A percentile compares a stretch with the other conserved stretches of the same genome.
Evolutionary conservation across 1,140 invertebrate species (phyloP).

Genomic region (Lordiphosa mommai): DNA sequence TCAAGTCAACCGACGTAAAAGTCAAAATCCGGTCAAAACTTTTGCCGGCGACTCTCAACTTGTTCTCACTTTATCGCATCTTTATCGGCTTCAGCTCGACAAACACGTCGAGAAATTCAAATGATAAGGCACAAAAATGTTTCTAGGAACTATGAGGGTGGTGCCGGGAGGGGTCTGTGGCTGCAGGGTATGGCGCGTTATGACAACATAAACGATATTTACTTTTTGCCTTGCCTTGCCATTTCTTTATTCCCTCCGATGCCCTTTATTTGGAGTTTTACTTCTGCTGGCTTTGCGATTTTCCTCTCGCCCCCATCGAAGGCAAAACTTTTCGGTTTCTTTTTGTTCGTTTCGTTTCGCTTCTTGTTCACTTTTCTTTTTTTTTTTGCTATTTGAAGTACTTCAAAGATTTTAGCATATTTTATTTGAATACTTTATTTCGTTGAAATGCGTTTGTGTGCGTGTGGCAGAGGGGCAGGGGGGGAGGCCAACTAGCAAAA

Average conservation of each 20-base stretch:
- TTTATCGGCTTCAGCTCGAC: slow-evolving; percentile 62
- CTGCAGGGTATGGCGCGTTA: slow-evolving; percentile 70
- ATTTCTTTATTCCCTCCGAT: slow-evolving; percentile 30
- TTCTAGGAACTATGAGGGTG: slow-evolving; percentile 10
- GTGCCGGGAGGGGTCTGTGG: neutral
- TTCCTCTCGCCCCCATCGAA: slow-evolving; percentile 1
- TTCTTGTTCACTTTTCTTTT: slow-evolving; percentile 53
- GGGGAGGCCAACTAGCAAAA: slow-evolving; percentile 23
- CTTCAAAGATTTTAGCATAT: slow-evolving; percentile 78
- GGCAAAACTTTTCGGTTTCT: slow-evolving; percentile 54
- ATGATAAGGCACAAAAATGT: slow-evolving; percentile 54
- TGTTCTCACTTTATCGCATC: slow-evolving; percentile 76
- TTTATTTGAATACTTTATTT: slow-evolving; percentile 79
- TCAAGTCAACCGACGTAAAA: slow-evolving; percentile 48
- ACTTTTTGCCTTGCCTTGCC: slow-evolving; percentile 59
- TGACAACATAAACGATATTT: slow-evolving; percentile 78
- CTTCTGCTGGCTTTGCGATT: slow-evolving; percentile 33
- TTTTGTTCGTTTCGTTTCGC: slow-evolving; percentile 45
- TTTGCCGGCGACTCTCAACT: slow-evolving; percentile 43
- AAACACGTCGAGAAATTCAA: slow-evolving; percentile 72
- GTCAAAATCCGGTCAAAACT: slow-evolving; percentile 71
- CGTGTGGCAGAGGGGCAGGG: neutral
- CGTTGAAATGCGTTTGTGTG: slow-evolving; percentile 37
- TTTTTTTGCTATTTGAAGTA: slow-evolving; percentile 70
- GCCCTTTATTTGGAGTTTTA: slow-evolving; percentile 38